Base-by-base conservation (phyloP, 2,888 invertebrate genomes). In the Xestobium rufovillosum region DNA sequence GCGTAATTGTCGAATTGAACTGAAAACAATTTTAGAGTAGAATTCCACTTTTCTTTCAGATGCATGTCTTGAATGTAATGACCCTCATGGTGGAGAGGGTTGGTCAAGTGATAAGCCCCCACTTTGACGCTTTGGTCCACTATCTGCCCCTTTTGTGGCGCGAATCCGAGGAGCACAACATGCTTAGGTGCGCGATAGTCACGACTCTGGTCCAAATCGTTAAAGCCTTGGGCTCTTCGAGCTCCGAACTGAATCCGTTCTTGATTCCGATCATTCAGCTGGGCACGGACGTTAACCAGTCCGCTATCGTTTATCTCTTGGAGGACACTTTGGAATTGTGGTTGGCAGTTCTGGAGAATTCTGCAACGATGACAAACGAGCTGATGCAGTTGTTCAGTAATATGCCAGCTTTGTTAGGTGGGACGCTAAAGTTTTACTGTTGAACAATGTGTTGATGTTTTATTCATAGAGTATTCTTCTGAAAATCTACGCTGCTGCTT, bases 291-390 rank as follows among this genome's bases (percentile, higher is more conserved):
- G 72, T 85, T 0, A 72, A 76, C 43, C 80, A 87, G 57, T 76
- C 80, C 36, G 76, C 83, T 1, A 87, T 91, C 61, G 84, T 95
- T 34, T 95, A 95, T 63, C 72, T 95, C 34, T 67, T 92, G 49
- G 94, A 94, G 64, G 95, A 96, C 60, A 92, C 91, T 2, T 68
- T 95, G 25, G 87, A 90, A 49, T 70, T 96, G 39, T 95, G 95
- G 92, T 71, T 83, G 35, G 83, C 84, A 0, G 76, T 90, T 12
- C 68, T 95, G 41, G 84, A 90, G 61, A 82, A 84, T 59, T 73
- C 82, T 3, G 75, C 83, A 0, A 66, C 71, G 0, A 71, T 79
- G 45, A 75, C 77, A 0, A 72, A 75, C 0, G 75, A 77, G 48
- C 70, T 88, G 28, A 67, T 90, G 57, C 75, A 79, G 51, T 66